These are phyloP conservation scores for Brachionus manjavacas DNA, from an alignment of 1,140 invertebrate species.

Conservation along the genomic window DNA sequence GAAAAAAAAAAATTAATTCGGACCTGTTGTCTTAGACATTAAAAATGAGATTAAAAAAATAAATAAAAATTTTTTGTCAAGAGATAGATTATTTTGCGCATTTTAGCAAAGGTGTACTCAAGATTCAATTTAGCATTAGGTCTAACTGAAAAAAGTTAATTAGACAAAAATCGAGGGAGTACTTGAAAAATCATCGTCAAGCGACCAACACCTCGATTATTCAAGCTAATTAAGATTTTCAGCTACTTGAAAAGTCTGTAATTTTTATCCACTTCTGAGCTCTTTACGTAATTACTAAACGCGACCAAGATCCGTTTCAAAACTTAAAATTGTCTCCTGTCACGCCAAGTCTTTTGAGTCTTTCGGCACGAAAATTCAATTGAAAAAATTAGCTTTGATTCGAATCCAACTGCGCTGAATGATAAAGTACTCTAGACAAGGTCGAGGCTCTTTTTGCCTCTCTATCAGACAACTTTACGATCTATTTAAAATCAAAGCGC, in stretches of 20 bases:
- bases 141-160: constrained; percentile 4
- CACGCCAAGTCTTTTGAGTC: background rate
- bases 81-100: background rate
- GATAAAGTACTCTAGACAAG: background rate
- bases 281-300: background rate
- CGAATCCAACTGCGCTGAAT: background rate
- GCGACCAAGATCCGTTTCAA: background rate
- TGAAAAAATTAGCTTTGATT: background rate
- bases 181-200: background rate
- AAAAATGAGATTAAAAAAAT: too few species aligned
- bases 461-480: background rate
- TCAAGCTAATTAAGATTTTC: constrained; percentile 29
- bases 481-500: background rate
- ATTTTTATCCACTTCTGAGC: constrained; percentile 17
- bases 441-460: background rate
- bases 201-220: background rate
- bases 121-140: background rate
- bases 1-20: too few species aligned
- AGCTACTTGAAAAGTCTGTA: background rate
- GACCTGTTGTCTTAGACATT: too few species aligned
- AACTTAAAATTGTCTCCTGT: constrained; percentile 21
- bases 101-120: background rate
- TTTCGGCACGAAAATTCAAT: background rate
- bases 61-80: too few species aligned
- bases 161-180: background rate